Evolutionary conservation across 2,888 invertebrate genomes (phyloP).

Genomic region (Encarsia formosa): DNA sequence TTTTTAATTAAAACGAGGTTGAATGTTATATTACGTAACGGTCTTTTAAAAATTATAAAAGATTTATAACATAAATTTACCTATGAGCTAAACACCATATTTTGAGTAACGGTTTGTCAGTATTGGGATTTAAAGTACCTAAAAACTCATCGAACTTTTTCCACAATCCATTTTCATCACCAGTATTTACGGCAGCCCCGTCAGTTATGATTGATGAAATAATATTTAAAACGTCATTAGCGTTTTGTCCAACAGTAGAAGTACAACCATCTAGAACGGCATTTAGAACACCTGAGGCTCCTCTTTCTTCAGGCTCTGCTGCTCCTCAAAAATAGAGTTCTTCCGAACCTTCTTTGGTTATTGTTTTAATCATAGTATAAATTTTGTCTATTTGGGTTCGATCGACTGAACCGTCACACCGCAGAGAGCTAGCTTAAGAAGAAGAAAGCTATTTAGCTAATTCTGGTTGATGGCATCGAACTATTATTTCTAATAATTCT

Average conservation of each 20-base stretch:
- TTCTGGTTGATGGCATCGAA: neutral
- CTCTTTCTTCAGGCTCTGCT: neutral
- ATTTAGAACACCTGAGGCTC: neutral
- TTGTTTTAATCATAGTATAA: neutral
- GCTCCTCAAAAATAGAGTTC: neutral
- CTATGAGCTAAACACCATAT: neutral
- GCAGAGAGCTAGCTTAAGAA: neutral
- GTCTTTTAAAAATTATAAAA: neutral
- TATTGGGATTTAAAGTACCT: neutral
- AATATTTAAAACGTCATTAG: neutral
- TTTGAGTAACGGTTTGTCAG: neutral
- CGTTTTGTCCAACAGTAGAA: neutral
- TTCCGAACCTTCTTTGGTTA: neutral
- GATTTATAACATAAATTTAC: neutral
- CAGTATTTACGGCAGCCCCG: neutral
- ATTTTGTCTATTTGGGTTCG: neutral
- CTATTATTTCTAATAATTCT: neutral
- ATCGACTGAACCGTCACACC: constrained; percentile 2
- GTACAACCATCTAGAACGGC: neutral
- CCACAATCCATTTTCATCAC: neutral
- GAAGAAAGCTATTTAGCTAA: neutral
- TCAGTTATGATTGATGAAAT: neutral
- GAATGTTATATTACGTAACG: too few relatives aligned
- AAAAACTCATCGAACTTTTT: neutral
- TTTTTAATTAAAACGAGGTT: too few relatives aligned